Evolutionary conservation across 2,888 invertebrate species (phyloP).

Genomic region (Brachylomia viminalis): DNA sequence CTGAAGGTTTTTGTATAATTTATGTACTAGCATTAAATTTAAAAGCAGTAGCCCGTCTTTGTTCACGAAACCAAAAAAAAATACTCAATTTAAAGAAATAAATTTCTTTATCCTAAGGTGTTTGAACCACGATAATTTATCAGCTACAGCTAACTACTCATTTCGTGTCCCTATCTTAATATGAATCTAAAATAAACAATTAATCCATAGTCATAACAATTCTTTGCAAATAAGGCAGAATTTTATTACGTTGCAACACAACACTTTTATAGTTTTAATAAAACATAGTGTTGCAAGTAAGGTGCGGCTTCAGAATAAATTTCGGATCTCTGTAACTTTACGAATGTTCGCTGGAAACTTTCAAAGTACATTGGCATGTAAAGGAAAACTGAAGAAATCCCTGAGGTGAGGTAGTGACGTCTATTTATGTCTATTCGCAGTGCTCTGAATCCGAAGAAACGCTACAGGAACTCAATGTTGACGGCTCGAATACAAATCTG

Average conservation of each 20-base stretch:
- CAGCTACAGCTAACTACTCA: not conserved
- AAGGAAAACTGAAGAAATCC: conserved; percentile 28
- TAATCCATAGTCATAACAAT: conserved; percentile 20
- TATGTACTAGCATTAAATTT: conserved; percentile 9
- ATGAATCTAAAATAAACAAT: conserved; percentile 41
- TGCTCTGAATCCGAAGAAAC: conserved; percentile 13
- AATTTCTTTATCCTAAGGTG: conserved; percentile 16
- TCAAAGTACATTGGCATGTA: conserved; percentile 15
- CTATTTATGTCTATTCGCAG: conserved; percentile 11
- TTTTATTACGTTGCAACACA: conserved; percentile 34
- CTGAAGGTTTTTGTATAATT: conserved; percentile 6
- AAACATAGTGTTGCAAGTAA: conserved; percentile 34
- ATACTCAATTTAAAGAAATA: conserved; percentile 27
- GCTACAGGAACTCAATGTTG: conserved; percentile 19
- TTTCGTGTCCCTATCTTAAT: conserved; percentile 31
- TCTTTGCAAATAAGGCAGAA: conserved; percentile 6
- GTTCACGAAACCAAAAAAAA: not conserved
- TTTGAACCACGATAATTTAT: conserved; percentile 34
- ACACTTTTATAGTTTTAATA: conserved; percentile 35
- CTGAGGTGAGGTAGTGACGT: conserved; percentile 20
- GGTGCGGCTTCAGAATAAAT: conserved; percentile 37
- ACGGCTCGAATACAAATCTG: conserved; percentile 18
- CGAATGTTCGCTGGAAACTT: conserved; percentile 10
- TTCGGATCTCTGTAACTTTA: not conserved
- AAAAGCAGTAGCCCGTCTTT: not conserved